phyloP scores from a whole-genome alignment of 2,797 vertebrate genomes.

The Crenuchus spilurus region DNA sequence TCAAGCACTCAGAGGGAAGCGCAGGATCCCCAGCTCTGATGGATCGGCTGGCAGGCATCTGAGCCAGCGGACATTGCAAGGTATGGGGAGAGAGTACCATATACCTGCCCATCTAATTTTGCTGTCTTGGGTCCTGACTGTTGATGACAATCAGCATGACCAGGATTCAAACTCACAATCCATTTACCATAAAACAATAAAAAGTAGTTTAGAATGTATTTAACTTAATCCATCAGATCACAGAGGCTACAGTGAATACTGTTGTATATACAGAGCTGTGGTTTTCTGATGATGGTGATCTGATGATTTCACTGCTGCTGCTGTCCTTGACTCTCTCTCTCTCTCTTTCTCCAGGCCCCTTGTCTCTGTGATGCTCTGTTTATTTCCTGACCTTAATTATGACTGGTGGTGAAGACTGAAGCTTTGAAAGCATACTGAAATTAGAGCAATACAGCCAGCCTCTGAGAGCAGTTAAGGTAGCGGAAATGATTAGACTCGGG shows the following conservation, averaged over 20 bases:
- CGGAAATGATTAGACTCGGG: neutral
- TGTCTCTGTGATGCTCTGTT: neutral
- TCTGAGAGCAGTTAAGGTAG: neutral
- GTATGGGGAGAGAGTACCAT: too few relatives aligned
- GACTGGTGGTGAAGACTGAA: neutral
- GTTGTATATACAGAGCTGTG: neutral
- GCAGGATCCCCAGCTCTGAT: too few relatives aligned
- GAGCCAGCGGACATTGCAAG: too few relatives aligned
- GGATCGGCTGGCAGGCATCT: too few relatives aligned
- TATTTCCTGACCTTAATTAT: conserved; percentile 2
- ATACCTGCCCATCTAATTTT: too few relatives aligned
- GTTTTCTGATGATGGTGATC: neutral
- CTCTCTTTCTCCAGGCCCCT: neutral
- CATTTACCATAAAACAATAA: neutral
- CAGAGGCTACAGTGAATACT: neutral
- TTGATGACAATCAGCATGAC: too few relatives aligned
- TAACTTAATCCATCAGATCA: neutral
- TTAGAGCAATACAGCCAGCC: too few relatives aligned
- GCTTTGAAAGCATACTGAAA: neutral
- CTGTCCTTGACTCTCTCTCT: conserved; percentile 1
- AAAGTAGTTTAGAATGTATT: neutral
- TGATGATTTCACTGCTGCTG: neutral
- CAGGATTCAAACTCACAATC: too few relatives aligned
- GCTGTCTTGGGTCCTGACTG: too few relatives aligned
- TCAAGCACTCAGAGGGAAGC: too few relatives aligned